Evolutionary conservation across 2,113 vertebrate genomes (phyloP).

Genomic region (Anhinga rufa): DNA sequence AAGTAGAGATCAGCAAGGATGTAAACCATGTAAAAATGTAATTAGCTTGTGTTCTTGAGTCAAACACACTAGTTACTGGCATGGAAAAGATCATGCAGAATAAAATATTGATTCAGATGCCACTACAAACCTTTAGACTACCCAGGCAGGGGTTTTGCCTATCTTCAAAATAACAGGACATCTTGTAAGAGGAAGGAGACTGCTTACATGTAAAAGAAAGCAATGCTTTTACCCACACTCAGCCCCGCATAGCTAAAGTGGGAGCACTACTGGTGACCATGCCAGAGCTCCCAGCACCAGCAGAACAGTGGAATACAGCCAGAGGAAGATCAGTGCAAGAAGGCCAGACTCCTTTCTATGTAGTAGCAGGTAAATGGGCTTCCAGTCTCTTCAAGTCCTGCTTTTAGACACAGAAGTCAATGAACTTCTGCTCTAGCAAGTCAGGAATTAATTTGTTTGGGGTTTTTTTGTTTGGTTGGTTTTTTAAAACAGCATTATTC

Average conservation of each 20-base stretch:
- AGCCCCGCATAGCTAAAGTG: background rate
- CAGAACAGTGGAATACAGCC: background rate
- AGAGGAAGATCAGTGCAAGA: background rate
- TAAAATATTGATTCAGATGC: background rate
- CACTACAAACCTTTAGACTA: background rate
- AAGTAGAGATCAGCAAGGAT: background rate
- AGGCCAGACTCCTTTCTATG: background rate
- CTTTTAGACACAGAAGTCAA: background rate
- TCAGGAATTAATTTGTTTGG: background rate
- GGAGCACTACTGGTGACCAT: background rate
- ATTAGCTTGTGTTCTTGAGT: background rate
- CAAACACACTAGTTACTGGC: background rate
- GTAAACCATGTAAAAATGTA: background rate
- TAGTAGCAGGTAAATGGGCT: background rate
- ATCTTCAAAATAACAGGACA: background rate
- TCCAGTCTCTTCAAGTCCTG: background rate
- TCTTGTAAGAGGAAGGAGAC: background rate
- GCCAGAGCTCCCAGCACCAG: background rate
- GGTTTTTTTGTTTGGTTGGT: too few species aligned
- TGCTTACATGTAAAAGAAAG: background rate
- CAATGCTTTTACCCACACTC: background rate
- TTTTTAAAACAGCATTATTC: background rate
- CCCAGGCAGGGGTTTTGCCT: background rate
- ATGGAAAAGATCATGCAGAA: background rate
- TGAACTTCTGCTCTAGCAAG: background rate